Evolutionary conservation across 2,888 invertebrate genomes (phyloP).

Genomic region (Metacarcinus magister): DNA sequence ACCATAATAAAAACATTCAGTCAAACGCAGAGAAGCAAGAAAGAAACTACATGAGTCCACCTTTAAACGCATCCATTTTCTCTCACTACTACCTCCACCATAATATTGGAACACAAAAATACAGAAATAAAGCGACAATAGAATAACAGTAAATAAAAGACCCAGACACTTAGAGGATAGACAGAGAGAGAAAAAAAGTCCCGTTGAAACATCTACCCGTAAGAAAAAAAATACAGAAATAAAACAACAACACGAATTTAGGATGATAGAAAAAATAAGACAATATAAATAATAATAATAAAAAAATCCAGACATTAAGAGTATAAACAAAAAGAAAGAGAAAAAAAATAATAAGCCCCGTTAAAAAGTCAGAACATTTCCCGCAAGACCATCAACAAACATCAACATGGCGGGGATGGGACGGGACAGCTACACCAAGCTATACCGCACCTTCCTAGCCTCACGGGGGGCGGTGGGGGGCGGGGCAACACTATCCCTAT

Average conservation of each 20-base stretch:
- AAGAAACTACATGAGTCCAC: not conserved
- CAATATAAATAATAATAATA: too few relatives aligned
- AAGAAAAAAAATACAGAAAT: too few relatives aligned
- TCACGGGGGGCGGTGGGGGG: not conserved
- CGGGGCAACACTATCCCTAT: not conserved
- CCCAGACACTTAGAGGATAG: too few relatives aligned
- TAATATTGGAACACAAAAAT: not conserved
- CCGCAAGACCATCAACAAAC: not conserved
- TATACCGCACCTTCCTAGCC: constrained; percentile 32
- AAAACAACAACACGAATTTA: too few relatives aligned
- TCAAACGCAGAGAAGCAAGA: too few relatives aligned
- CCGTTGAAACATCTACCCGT: too few relatives aligned
- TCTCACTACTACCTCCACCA: not conserved
- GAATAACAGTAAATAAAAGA: too few relatives aligned
- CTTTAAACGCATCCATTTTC: not conserved
- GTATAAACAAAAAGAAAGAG: not conserved
- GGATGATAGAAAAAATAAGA: too few relatives aligned
- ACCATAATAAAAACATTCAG: too few relatives aligned
- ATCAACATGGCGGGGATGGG: constrained; percentile 37
- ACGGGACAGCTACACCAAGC: not conserved
- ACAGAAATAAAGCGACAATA: too few relatives aligned
- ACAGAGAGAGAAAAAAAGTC: too few relatives aligned
- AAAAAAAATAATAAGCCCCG: not conserved
- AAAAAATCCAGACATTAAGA: too few relatives aligned
- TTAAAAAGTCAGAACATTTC: not conserved